Evolutionary conservation across 2,797 vertebrate genomes (phyloP).

Genomic region (Scolopax rusticola): DNA sequence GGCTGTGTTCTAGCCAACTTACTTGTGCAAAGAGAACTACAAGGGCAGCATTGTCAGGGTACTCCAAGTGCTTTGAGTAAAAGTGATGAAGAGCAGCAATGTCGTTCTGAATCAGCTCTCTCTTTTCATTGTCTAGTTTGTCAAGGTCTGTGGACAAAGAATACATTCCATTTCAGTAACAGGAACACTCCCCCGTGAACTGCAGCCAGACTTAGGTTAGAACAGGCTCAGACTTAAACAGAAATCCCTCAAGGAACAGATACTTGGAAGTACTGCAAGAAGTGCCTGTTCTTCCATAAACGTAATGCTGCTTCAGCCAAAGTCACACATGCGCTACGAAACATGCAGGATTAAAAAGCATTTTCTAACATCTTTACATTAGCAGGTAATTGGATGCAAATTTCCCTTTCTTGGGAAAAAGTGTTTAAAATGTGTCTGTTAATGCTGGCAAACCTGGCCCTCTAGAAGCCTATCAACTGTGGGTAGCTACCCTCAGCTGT

Average conservation of each 20-base stretch:
- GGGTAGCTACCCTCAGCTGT: neutral
- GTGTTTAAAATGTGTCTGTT: neutral
- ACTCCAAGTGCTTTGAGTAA: conserved; percentile 93
- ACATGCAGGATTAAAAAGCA: neutral
- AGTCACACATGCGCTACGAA: fast-evolving
- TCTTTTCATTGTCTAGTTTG: conserved; percentile 92
- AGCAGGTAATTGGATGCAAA: neutral
- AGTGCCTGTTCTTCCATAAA: neutral
- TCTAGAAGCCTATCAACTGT: neutral
- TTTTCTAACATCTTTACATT: neutral
- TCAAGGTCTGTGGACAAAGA: conserved; percentile 85
- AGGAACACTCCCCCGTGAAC: neutral
- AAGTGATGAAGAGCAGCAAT: conserved; percentile 91
- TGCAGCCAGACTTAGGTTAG: neutral
- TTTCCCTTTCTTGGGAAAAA: neutral
- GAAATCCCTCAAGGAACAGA: neutral
- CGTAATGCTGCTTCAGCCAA: neutral
- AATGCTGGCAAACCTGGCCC: neutral
- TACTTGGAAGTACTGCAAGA: neutral
- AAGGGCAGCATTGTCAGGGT: conserved; percentile 85
- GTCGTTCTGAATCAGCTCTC: conserved; percentile 87
- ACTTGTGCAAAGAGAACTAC: conserved; percentile 93
- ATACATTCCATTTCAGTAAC: conserved; percentile 57
- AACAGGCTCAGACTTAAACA: neutral
- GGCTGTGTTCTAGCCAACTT: conserved; percentile 3